phyloP scores from a whole-genome alignment of 2,888 invertebrate genomes.

The Noctua pronuba region DNA sequence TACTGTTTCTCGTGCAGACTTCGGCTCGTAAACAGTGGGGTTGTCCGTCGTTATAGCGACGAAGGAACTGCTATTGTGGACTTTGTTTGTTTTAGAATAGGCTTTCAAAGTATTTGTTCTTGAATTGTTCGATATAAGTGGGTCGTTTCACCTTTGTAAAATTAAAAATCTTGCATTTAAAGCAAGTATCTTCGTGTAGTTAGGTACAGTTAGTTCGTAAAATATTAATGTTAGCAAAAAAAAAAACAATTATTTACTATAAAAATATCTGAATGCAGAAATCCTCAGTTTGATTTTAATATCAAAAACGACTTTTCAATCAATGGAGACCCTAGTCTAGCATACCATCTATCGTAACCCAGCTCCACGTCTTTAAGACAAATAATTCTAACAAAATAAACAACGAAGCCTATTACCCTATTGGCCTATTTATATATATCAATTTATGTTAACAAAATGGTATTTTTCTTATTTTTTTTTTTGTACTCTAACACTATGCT shows the following conservation, averaged over 20 bases:
- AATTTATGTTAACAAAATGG: too few species aligned
- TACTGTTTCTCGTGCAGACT: constrained; percentile 89
- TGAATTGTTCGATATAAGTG: neutral
- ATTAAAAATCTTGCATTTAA: neutral
- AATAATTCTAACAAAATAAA: neutral
- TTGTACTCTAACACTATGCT: too few species aligned
- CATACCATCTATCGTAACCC: neutral
- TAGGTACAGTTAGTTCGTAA: neutral
- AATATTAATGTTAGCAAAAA: too few species aligned
- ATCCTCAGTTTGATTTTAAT: too few species aligned
- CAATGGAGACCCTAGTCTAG: accelerated
- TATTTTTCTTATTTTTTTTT: too few species aligned
- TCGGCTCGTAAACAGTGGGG: constrained; percentile 90
- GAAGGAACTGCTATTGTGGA: constrained; percentile 87
- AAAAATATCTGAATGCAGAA: neutral
- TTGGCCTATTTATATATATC: too few species aligned
- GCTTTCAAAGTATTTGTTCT: constrained; percentile 62
- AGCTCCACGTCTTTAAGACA: too few species aligned
- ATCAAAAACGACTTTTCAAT: neutral
- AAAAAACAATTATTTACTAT: neutral
- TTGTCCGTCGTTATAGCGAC: constrained; percentile 90
- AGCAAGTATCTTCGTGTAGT: neutral
- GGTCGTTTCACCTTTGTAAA: neutral
- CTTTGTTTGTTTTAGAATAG: constrained; percentile 82
- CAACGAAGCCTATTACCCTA: neutral